Conservation (phyloP, 2,888 invertebrate species). For the Kryphioiulus occultus region DNA sequence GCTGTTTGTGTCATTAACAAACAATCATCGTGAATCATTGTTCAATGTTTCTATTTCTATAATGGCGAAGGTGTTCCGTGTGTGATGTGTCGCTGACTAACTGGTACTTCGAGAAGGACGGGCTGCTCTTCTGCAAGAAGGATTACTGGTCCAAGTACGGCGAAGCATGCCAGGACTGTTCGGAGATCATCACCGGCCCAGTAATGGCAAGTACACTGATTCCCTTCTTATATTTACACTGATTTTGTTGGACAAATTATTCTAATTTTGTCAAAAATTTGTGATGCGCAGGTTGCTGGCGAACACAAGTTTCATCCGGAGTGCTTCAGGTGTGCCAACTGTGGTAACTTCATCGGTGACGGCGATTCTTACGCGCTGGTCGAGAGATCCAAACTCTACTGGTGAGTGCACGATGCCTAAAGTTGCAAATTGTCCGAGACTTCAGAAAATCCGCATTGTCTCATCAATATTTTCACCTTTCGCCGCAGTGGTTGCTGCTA, state of each 20-base stretch:
- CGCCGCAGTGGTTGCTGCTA: constrained; percentile 77
- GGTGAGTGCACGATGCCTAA: constrained; percentile 66
- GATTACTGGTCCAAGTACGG: constrained; percentile 90
- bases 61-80: constrained; percentile 82
- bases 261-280: not conserved
- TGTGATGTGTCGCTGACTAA: constrained; percentile 83
- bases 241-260: not conserved
- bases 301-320: constrained; percentile 96
- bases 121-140: constrained; percentile 83
- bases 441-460: not conserved
- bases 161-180: constrained; percentile 88
- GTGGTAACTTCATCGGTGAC: constrained; percentile 85
- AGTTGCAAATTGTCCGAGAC: not conserved
- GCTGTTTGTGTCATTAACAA: not conserved
- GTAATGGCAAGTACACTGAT: constrained; percentile 72
- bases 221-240: too few relatives aligned
- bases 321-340: constrained; percentile 87
- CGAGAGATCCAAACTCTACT: constrained; percentile 88
- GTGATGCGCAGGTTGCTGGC: constrained; percentile 72
- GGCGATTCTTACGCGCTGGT: constrained; percentile 90
- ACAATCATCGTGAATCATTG: not conserved
- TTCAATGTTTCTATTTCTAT: not conserved
- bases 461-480: not conserved
- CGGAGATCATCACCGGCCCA: constrained; percentile 84
- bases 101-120: constrained; percentile 95